Evolutionary conservation across 2,888 invertebrate genomes (phyloP).

Genomic region (Neocrepidodera transversa): DNA sequence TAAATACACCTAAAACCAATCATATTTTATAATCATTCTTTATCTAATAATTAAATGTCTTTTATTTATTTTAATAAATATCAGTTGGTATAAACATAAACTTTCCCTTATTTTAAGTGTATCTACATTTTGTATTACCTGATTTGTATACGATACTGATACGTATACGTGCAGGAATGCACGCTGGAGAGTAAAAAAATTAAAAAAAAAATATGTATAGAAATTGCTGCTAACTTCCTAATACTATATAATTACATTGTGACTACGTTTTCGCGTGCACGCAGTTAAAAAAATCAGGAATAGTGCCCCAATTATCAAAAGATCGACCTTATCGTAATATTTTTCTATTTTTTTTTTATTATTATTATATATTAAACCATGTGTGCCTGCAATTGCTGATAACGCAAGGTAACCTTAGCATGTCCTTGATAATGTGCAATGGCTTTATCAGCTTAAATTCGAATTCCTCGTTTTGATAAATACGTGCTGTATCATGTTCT

Average conservation of each 20-base stretch:
- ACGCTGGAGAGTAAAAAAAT: not conserved
- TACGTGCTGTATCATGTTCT: not conserved
- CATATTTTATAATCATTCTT: no score
- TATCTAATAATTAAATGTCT: no score
- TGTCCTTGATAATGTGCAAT: constrained; percentile 8
- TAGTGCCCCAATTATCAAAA: constrained; percentile 6
- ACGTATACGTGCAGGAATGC: no score
- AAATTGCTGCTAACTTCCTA: constrained; percentile 4
- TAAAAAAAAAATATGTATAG: constrained; percentile 1
- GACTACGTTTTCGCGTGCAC: constrained; percentile 8
- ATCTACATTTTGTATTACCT: no score
- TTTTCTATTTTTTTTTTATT: not conserved
- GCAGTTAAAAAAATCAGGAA: not conserved
- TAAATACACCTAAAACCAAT: no score
- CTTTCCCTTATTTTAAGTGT: no score
- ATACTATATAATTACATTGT: constrained; percentile 2
- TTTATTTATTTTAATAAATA: no score
- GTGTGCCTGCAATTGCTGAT: constrained; percentile 9
- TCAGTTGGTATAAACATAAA: no score
- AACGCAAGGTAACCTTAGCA: constrained; percentile 7
- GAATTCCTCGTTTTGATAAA: constrained; percentile 5
- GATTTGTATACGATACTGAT: no score
- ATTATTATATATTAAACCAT: constrained; percentile 1
- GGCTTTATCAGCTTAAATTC: constrained; percentile 4
- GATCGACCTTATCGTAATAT: constrained; percentile 14